phyloP scores from a whole-genome alignment of 2,888 invertebrate genomes.

The Lycaena phlaeas region DNA sequence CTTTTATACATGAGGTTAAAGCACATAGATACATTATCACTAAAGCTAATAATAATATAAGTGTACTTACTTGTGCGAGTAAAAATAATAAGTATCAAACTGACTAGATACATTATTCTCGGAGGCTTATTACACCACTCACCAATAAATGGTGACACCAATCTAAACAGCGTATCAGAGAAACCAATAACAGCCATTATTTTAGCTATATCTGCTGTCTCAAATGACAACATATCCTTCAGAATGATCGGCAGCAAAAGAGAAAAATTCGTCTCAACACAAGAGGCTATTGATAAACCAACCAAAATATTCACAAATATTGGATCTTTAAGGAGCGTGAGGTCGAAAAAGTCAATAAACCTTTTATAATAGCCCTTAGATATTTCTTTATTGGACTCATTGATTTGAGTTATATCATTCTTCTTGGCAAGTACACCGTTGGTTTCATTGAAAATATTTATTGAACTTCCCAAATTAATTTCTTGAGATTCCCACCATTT shows the following conservation, averaged over 20 bases:
- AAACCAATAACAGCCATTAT: slow-evolving; percentile 76
- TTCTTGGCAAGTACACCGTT: slow-evolving; percentile 26
- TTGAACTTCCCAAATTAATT: slow-evolving; percentile 74
- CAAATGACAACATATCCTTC: slow-evolving; percentile 73
- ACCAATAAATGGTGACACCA: slow-evolving; percentile 77
- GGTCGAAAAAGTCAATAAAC: slow-evolving; percentile 74
- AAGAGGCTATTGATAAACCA: slow-evolving; percentile 78
- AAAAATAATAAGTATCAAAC: slow-evolving; percentile 72
- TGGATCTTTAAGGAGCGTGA: slow-evolving; percentile 77
- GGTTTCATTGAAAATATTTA: slow-evolving; percentile 68
- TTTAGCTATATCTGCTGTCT: slow-evolving; percentile 72
- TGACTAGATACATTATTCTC: slow-evolving; percentile 76
- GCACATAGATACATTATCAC: too few species aligned
- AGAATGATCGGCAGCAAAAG: slow-evolving; percentile 78
- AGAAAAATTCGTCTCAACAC: slow-evolving; percentile 80
- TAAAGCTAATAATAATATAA: background rate
- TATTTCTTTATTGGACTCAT: slow-evolving; percentile 25
- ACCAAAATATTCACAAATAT: slow-evolving; percentile 78
- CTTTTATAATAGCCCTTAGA: slow-evolving; percentile 31
- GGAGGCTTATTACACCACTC: slow-evolving; percentile 75
- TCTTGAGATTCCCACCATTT: slow-evolving; percentile 74
- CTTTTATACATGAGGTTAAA: too few species aligned
- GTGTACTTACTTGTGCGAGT: slow-evolving; percentile 75
- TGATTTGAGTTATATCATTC: slow-evolving; percentile 28
- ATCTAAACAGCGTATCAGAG: slow-evolving; percentile 73